Evolutionary conservation across 2,888 invertebrate species (phyloP).

Genomic region (Microchrysa polita): DNA sequence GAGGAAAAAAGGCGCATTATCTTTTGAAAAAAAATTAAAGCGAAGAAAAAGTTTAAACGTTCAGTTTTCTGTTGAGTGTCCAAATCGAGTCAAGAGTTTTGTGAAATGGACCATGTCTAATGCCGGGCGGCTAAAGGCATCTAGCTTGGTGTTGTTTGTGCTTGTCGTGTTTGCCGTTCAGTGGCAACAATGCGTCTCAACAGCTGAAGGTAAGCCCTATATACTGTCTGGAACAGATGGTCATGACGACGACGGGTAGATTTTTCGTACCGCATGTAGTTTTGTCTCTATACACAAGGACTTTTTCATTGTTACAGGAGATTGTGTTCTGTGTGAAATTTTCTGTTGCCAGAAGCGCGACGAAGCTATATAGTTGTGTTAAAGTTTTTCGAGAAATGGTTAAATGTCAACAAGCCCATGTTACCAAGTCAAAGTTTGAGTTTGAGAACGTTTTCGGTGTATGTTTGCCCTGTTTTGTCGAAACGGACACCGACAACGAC

Average conservation of each 20-base stretch:
- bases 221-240: no score
- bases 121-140: slow-evolving; percentile 56
- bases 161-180: slow-evolving; percentile 45
- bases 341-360: not conserved
- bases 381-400: slow-evolving; percentile 2
- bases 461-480: not conserved
- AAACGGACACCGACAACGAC: not conserved
- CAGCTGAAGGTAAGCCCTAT: slow-evolving; percentile 47
- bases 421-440: not conserved
- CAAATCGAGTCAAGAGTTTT: slow-evolving; percentile 26
- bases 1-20: not conserved
- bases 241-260: not conserved
- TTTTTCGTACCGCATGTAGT: no score
- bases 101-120: slow-evolving; percentile 58
- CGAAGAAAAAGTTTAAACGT: slow-evolving; percentile 4
- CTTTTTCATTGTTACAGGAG: no score
- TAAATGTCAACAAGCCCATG: not conserved
- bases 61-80: not conserved
- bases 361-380: not conserved
- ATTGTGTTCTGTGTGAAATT: no score
- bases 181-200: slow-evolving; percentile 41
- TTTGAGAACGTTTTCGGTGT: slow-evolving; percentile 1
- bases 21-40: not conserved
- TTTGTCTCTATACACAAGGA: no score
- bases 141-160: slow-evolving; percentile 54